These are phyloP conservation scores for Nasonia oneida DNA, from an alignment of 2,888 invertebrate genomes.

Conservation along the genomic window DNA sequence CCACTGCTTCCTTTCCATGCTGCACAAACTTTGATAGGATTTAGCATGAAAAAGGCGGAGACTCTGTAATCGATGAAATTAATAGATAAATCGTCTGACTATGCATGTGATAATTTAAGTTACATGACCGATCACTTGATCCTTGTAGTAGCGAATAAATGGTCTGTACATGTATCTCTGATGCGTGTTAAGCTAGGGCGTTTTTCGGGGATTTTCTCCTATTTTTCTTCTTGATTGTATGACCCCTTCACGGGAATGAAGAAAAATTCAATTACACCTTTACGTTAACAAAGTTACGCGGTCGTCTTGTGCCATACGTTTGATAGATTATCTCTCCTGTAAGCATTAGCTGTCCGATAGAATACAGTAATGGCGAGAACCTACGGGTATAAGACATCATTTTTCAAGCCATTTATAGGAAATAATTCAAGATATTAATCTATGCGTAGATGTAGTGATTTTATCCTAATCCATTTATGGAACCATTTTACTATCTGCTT, in stretches of 20 bases:
- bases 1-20: not conserved
- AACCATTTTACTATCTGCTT: too few relatives aligned
- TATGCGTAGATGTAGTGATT: not conserved
- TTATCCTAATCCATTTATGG: not conserved
- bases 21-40: not conserved
- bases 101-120: not conserved
- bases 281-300: not conserved
- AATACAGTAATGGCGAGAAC: not conserved
- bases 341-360: not conserved
- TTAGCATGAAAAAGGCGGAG: not conserved
- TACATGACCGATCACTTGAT: not conserved
- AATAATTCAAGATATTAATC: not conserved
- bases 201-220: not conserved
- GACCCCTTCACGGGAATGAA: not conserved
- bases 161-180: not conserved
- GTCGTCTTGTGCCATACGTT: not conserved
- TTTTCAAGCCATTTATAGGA: not conserved
- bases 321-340: not conserved
- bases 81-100: not conserved
- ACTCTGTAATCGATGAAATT: conserved; percentile 1
- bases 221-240: not conserved
- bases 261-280: not conserved
- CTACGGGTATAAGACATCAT: not conserved
- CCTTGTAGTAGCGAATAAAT: not conserved
- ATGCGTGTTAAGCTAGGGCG: not conserved